Evolutionary conservation across 1,140 invertebrate genomes (phyloP), one percentile per base, ranked within the genome.

Genomic region (Goniozus legneri): DNA sequence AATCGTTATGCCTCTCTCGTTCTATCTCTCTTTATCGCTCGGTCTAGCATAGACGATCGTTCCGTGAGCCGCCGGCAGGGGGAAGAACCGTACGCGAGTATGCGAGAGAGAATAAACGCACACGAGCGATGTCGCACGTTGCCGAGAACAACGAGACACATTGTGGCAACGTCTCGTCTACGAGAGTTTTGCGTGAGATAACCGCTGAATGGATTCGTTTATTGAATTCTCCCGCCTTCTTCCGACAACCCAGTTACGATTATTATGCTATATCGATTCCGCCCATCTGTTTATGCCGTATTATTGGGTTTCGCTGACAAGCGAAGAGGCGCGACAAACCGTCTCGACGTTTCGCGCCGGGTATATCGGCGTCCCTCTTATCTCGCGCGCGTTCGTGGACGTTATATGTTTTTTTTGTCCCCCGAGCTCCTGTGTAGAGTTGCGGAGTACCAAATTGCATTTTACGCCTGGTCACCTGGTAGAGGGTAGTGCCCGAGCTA

Each of bases 151-250:
- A 10, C 4, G 24, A 37, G 37, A 46, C 24, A 3, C 21, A 45
- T 45, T 50, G 47, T 45, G 47, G 19, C 42, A 45, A 37, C 44
- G 47, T 32, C 31, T 58, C 59, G 60, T 56, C 55, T 62, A 52
- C 57, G 65, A 65, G 59, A n/a, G n/a, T n/a, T 68, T 67, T 64
- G 54, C 50, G 39, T 47, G 56, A 68, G 67, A 70, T 68, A 68
- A 65, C 60, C 47, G 44, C 44, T 65, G 62, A 70, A 70, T 67
- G 57, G 62, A 62, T 60, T 64, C 66, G 58, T 64, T 70, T 69
- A 70, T 69, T 67, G 64, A 66, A 67, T 68, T 21, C 36, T 36
- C 16, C 12, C 15, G 8, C 14, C 19, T 19, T 24, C 32, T 44
- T 18, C 24, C 34, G 4, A 15, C 16, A 20, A 18, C 37, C n/a